These are phyloP conservation scores for Scomberomorus guttatus DNA, from an alignment of 2,797 vertebrate species.

Conservation along the genomic window DNA sequence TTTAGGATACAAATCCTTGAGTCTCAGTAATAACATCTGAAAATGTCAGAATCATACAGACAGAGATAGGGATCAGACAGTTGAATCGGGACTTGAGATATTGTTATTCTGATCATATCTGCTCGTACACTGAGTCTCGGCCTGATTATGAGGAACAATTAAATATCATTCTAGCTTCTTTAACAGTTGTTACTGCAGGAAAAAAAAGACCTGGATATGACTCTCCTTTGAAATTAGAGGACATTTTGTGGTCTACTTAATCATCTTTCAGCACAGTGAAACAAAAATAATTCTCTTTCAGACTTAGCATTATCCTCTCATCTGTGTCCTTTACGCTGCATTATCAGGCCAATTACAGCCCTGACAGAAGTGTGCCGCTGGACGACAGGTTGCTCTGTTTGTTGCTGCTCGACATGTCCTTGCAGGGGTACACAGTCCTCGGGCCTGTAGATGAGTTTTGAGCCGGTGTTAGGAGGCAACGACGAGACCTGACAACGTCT, in stretches of 20 bases:
- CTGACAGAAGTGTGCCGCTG: slow-evolving; percentile 39
- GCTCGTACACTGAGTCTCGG: slow-evolving; percentile 42
- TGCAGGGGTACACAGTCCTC: slow-evolving; percentile 58
- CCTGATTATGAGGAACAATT: slow-evolving; percentile 70
- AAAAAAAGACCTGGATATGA: slow-evolving; percentile 19
- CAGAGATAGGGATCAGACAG: slow-evolving; percentile 66
- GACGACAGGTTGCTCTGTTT: slow-evolving; percentile 55
- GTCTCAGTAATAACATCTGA: slow-evolving; percentile 81
- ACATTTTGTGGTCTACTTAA: slow-evolving; percentile 37
- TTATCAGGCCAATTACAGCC: slow-evolving; percentile 62
- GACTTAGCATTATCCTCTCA: slow-evolving; percentile 31
- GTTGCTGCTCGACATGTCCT: slow-evolving; percentile 62
- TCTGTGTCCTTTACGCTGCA: slow-evolving; percentile 55
- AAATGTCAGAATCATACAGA: slow-evolving; percentile 79
- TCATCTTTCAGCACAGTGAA: slow-evolving; percentile 46
- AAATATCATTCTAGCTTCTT: slow-evolving; percentile 60
- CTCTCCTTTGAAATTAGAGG: slow-evolving; percentile 55
- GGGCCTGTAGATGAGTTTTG: slow-evolving; percentile 71
- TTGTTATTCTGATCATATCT: slow-evolving; percentile 79
- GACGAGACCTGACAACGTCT: slow-evolving; percentile 68
- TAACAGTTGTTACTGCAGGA: slow-evolving; percentile 48
- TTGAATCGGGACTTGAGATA: slow-evolving; percentile 66
- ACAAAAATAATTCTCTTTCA: slow-evolving; percentile 45
- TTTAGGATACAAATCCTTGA: slow-evolving; percentile 79
- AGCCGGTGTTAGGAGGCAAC: slow-evolving; percentile 69